Evolutionary conservation across 2,113 vertebrate species (phyloP).

Genomic region (Garra rufa): DNA sequence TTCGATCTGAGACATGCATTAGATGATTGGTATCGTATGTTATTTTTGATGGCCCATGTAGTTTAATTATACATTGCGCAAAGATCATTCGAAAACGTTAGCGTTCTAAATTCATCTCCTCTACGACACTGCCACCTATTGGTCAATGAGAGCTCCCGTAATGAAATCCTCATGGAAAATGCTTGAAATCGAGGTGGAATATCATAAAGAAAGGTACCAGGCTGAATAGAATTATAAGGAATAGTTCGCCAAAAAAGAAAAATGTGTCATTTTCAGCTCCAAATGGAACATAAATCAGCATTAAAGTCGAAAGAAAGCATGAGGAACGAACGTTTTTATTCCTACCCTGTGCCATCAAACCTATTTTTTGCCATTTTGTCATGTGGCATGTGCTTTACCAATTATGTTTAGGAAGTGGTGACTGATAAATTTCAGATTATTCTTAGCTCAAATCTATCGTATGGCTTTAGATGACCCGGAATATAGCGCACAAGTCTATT

Average conservation of each 20-base stretch:
- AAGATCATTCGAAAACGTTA: neutral
- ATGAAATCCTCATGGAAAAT: neutral
- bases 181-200: neutral
- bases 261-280: neutral
- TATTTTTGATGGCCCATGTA: neutral
- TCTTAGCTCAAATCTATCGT: neutral
- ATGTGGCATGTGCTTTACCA: no score
- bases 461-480: no score
- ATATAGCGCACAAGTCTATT: neutral
- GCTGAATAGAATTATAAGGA: neutral
- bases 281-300: neutral
- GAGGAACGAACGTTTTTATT: neutral
- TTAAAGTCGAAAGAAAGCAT: neutral
- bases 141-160: slow-evolving; percentile 39
- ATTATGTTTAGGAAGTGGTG: no score
- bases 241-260: neutral
- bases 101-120: neutral
- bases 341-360: neutral
- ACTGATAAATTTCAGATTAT: no score
- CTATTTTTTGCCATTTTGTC: no score
- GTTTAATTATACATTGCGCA: neutral
- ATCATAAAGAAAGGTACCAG: neutral
- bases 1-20: neutral
- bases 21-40: neutral
- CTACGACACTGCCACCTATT: slow-evolving; percentile 58